Conservation (phyloP, 2,888 invertebrate genomes). For the Thereva unica region DNA sequence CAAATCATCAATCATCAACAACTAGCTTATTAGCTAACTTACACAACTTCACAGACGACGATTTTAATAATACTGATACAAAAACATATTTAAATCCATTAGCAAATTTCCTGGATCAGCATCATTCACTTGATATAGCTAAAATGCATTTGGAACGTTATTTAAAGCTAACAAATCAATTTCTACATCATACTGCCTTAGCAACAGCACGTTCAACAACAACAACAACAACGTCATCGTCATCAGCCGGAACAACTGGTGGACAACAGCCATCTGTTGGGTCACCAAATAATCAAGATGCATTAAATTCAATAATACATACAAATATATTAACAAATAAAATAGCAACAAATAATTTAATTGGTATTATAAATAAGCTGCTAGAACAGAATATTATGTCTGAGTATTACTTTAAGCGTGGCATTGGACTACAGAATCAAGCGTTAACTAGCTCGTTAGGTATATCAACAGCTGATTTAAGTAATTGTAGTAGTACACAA, state of each 20-base stretch:
- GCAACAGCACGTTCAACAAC: constrained; percentile 46
- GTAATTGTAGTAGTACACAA: constrained; percentile 8
- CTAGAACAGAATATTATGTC: constrained; percentile 48
- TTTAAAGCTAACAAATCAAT: constrained; percentile 50
- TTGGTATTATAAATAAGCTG: constrained; percentile 47
- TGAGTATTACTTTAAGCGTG: constrained; percentile 47
- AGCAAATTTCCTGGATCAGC: constrained; percentile 50
- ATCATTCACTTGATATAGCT: constrained; percentile 52
- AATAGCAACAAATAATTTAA: constrained; percentile 47
- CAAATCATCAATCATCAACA: background rate
- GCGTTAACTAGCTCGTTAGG: constrained; percentile 16
- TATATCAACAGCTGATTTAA: background rate
- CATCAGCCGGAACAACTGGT: background rate
- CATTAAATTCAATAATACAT: constrained; percentile 46
- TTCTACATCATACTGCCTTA: constrained; percentile 49
- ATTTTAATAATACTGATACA: constrained; percentile 32
- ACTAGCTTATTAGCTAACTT: background rate
- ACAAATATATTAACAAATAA: constrained; percentile 47
- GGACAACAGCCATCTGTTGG: constrained; percentile 34
- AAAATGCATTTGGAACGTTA: constrained; percentile 54
- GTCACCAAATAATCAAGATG: constrained; percentile 43
- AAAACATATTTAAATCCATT: constrained; percentile 44
- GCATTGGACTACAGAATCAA: constrained; percentile 43
- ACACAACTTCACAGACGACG: constrained; percentile 15
- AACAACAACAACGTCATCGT: constrained; percentile 26